Evolutionary conservation across 1,140 invertebrate genomes (phyloP).

Genomic region (Drosophila ogumai): DNA sequence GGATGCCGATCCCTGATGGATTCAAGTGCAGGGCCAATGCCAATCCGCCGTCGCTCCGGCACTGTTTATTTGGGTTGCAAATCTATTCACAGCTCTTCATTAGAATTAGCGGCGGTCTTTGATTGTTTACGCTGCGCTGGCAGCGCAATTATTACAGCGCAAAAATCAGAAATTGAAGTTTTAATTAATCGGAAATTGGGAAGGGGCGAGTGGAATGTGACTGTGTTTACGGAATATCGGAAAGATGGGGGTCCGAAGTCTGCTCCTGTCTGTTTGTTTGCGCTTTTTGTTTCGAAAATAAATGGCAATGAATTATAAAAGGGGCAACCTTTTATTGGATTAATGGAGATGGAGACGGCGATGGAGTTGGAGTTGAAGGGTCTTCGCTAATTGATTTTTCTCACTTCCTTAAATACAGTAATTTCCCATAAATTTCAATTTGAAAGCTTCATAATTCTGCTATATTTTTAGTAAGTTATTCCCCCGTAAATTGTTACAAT

Average conservation of each 20-base stretch:
- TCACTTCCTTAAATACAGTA: background rate
- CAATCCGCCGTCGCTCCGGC: constrained; percentile 21
- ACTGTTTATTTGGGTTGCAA: constrained; percentile 78
- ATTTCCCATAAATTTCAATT: background rate
- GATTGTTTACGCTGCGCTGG: constrained; percentile 66
- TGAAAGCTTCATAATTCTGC: background rate
- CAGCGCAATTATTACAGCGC: constrained; percentile 65
- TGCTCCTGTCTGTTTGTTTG: constrained; percentile 29
- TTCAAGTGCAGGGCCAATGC: constrained; percentile 65
- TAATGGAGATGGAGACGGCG: constrained; percentile 17
- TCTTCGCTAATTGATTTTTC: constrained; percentile 61
- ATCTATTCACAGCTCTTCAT: constrained; percentile 77
- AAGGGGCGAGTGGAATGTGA: constrained; percentile 18
- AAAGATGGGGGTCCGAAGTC: constrained; percentile 16
- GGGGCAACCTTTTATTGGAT: constrained; percentile 41
- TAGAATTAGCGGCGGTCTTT: constrained; percentile 63
- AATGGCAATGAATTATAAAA: constrained; percentile 32
- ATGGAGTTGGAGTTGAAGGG: background rate
- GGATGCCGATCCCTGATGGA: constrained; percentile 49
- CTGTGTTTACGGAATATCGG: constrained; percentile 44
- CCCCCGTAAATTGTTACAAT: constrained; percentile 3
- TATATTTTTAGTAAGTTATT: background rate
- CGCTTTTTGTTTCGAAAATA: constrained; percentile 24
- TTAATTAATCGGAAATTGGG: constrained; percentile 57
- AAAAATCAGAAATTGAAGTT: constrained; percentile 44